Conservation (phyloP, 2,113 vertebrate species). For the Tenrec ecaudatus region DNA sequence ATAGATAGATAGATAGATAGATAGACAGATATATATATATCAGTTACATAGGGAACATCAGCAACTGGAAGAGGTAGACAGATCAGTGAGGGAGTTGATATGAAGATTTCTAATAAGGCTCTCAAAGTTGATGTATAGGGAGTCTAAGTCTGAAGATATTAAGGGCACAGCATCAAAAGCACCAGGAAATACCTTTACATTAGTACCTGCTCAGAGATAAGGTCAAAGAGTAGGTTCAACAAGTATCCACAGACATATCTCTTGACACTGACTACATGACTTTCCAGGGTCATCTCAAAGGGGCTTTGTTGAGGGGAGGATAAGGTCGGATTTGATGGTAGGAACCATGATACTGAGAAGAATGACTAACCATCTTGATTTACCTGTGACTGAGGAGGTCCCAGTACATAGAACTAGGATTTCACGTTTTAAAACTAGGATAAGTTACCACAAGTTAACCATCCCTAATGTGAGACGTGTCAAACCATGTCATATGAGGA, state of each 20-base stretch:
- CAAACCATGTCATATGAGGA: not conserved
- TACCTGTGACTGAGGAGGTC: not conserved
- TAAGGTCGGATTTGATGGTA: not conserved
- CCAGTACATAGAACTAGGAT: not conserved
- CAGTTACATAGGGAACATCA: no score
- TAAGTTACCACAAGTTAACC: not conserved
- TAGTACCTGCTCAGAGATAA: not conserved
- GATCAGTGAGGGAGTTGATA: not conserved
- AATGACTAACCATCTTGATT: accelerated
- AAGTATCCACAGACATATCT: not conserved
- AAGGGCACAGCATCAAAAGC: not conserved
- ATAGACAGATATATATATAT: no score
- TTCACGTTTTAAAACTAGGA: not conserved
- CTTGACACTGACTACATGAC: not conserved
- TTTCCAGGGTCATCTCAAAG: not conserved
- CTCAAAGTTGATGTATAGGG: not conserved
- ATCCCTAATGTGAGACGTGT: not conserved
- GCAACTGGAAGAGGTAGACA: not conserved
- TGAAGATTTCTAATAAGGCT: not conserved
- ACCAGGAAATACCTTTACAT: not conserved
- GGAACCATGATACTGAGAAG: not conserved
- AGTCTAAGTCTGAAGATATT: not conserved
- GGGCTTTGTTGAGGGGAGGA: not conserved
- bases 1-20: no score
- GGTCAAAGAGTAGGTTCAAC: not conserved